A percentile compares a stretch with the other conserved stretches of the same genome.
Conservation (phyloP, 2,888 invertebrate species). For the Dolichopus griseipennis region DNA sequence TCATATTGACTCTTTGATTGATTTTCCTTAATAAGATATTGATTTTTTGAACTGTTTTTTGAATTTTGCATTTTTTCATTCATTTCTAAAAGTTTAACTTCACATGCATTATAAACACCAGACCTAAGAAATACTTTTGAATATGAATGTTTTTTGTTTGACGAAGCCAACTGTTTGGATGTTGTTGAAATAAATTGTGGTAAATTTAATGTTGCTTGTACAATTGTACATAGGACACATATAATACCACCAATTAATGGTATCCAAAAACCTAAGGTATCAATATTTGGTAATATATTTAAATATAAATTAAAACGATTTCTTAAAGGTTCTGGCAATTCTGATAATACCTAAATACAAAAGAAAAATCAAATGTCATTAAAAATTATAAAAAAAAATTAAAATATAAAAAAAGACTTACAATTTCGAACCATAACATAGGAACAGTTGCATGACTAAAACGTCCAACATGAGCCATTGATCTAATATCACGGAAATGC, state of each 20-base stretch:
- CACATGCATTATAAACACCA: conserved; percentile 36
- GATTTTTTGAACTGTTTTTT: not conserved
- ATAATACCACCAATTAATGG: conserved; percentile 31
- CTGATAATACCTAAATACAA: conserved; percentile 55
- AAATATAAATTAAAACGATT: conserved; percentile 63
- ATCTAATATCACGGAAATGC: conserved; percentile 61
- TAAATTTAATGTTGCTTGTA: conserved; percentile 35
- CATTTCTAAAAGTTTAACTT: conserved; percentile 33
- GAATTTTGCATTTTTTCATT: too few relatives aligned
- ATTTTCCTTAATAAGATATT: not conserved
- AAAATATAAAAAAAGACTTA: conserved; percentile 50
- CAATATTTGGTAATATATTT: conserved; percentile 58
- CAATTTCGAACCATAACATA: conserved; percentile 82
- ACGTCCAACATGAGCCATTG: conserved; percentile 55
- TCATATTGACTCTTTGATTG: conserved; percentile 15
- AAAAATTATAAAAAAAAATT: not conserved
- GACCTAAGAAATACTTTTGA: conserved; percentile 30
- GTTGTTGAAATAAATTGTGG: conserved; percentile 26
- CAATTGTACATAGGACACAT: conserved; percentile 35
- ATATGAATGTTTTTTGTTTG: conserved; percentile 27
- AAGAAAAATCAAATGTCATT: conserved; percentile 25
- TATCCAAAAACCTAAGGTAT: conserved; percentile 42
- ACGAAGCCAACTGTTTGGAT: not conserved
- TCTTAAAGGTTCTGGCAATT: conserved; percentile 53
- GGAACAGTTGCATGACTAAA: conserved; percentile 69